Base-by-base conservation (phyloP, 2,113 vertebrate species). In the Mormyrus iriodes region DNA sequence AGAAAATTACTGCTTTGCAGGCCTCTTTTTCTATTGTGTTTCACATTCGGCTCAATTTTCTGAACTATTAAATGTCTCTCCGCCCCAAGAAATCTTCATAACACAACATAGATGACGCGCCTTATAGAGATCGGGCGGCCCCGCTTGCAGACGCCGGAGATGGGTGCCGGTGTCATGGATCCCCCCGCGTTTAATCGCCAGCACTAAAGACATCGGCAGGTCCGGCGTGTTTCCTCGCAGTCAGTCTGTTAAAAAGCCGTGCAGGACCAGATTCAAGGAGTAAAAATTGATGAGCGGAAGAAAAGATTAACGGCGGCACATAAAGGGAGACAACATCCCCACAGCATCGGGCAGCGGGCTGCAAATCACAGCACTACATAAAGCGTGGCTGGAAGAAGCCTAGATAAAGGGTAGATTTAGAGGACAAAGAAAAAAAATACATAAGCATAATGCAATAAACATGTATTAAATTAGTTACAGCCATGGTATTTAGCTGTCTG, bases 241-340 rank as follows among this genome's bases (percentile, higher is more conserved):
- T 51, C 73, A 55, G 88, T 48, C 53, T 65, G 49, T 52, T 89
- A 91, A 88, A 69, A 31, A 85, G 44, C n/a, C 44, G 65, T 42
- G 85, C 35, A 69, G 52, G 61, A 79, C n/a, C 52, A 85, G 46
- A 61, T 87, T 55, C 87, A 48, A 58, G 88, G 87, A 52, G 88
- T 52, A 90, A 86, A 89, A 86, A 35, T 48, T 48, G 61, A 42
- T 51, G 31, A 88, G 88, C 31, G 44, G 83, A 46, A 69, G 73
- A 2, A 69, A 48, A 88, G 55, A 90, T 91, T 82, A 88, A 90
- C 91, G 35, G 73, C 49, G 39, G 48, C 52, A 13, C 85, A 76
- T 90, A 86, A 91, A 90, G 27, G 65, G 51, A 89, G 48, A 88
- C 51, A 89, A 87, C 88, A 87, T 79, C 89, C 90, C 86, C 61